Evolutionary conservation across 2,888 invertebrate genomes (phyloP).

Genomic region (Allacma fusca): DNA sequence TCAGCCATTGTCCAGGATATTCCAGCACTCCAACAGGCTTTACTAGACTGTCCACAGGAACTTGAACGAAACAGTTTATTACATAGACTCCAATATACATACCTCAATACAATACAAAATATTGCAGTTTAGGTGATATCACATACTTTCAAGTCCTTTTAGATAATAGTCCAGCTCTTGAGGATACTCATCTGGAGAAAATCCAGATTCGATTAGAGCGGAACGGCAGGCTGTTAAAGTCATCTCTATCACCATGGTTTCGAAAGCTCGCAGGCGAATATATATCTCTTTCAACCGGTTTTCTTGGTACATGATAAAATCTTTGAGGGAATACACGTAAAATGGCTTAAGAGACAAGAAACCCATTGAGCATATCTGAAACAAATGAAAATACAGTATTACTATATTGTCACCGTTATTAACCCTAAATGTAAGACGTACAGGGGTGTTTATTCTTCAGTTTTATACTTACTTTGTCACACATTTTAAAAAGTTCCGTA

Average conservation of each 20-base stretch:
- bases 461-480: slow-evolving; percentile 68
- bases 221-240: slow-evolving; percentile 77
- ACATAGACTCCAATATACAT: no score
- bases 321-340: slow-evolving; percentile 50
- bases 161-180: slow-evolving; percentile 58
- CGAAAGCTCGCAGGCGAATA: slow-evolving; percentile 63
- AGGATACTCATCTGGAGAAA: slow-evolving; percentile 75
- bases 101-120: no score
- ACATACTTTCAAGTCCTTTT: slow-evolving; percentile 49
- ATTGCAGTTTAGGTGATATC: no score
- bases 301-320: slow-evolving; percentile 50
- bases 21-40: slow-evolving; percentile 63
- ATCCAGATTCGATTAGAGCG: slow-evolving; percentile 78
- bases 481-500: slow-evolving; percentile 75
- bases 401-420: background rate
- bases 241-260: slow-evolving; percentile 67
- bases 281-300: slow-evolving; percentile 62
- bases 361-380: slow-evolving; percentile 53
- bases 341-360: slow-evolving; percentile 51
- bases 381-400: background rate
- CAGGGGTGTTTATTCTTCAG: no score
- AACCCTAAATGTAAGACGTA: no score
- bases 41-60: slow-evolving; percentile 41
- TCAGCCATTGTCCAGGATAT: slow-evolving; percentile 72
- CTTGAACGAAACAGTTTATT: slow-evolving; percentile 34